Conservation (phyloP, 2,888 invertebrate species). For the Stegana nigrithorax region DNA sequence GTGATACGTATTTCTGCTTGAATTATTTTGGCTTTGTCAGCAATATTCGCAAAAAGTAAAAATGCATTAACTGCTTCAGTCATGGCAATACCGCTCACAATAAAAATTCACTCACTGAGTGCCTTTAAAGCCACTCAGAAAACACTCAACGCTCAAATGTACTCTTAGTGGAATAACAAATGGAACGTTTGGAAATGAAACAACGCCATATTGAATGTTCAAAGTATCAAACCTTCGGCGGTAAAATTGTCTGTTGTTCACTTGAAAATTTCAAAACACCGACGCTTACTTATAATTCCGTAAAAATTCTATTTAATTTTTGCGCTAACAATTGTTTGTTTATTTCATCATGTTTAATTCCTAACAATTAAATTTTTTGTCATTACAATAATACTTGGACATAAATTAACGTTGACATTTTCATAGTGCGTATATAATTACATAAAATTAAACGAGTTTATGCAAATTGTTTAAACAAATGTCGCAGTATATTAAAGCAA, state of each 20-base stretch:
- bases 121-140: constrained; percentile 38
- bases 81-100: constrained; percentile 1
- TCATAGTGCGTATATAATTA: constrained; percentile 33
- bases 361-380: constrained; percentile 49
- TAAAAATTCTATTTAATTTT: neutral
- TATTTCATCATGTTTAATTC: constrained; percentile 33
- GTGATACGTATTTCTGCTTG: constrained; percentile 30
- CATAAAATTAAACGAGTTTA: neutral
- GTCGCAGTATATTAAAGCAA: too few species aligned
- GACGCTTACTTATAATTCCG: neutral
- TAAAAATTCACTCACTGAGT: constrained; percentile 34
- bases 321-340: constrained; percentile 19
- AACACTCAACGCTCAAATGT: constrained; percentile 20
- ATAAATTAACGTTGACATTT: constrained; percentile 53
- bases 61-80: too few species aligned
- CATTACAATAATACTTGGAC: constrained; percentile 52
- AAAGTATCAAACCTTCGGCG: constrained; percentile 18
- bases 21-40: constrained; percentile 25
- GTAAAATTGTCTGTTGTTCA: constrained; percentile 2
- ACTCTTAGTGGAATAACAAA: too few species aligned
- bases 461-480: too few species aligned
- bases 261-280: constrained; percentile 29
- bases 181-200: constrained; percentile 47
- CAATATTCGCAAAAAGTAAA: neutral
- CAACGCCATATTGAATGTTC: constrained; percentile 64